Evolutionary conservation across 1,140 invertebrate genomes (phyloP), one percentile per base, ranked within the genome.

Genomic region (Ips nitidus): DNA sequence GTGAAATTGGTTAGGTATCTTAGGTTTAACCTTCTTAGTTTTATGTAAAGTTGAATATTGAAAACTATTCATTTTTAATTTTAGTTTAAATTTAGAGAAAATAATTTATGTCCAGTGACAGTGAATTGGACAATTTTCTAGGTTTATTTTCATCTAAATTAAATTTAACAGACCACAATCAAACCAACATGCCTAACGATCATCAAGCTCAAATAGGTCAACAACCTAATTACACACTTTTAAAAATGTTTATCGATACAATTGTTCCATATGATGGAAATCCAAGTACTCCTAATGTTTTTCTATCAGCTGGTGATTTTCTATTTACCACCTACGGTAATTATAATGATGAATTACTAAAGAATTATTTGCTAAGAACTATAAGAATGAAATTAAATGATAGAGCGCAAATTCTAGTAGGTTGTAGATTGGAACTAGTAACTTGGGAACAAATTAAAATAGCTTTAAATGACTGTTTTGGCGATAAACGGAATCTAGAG

Each of bases 401-500:
- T 47, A 5, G 37, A 42, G 41, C 41, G 3, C 59, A 61, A 42
- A 53, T 53, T 41, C 36, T 55, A 40, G 41, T 40, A 7, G 50
- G 50, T 52, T 40, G 39, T 38, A 3, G 62, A 38, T 3, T n/a
- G 3, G 62, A 64, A 52, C 40, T 64, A 52, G 6, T 6, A 2
- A 52, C 45, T 37, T 64, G 62, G 47, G 37, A 52, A 40, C 8
- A 38, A 64, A 41, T 66, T 38, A 55, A 42, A 55, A n/a, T 3
- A 5, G 53, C 52, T 22, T 36, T 56, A 7, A 5, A 40, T 55
- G 8, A 57, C n/a, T 56, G 2, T 41, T 66, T 66, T 57, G 64
- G 5, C 4, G 64, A 41, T 57, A 66, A 66, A 7, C 36, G 52
- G 43, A 66, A 43, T 57, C 36, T 66, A 6, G 64, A 66, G 57